These are phyloP conservation scores for Pyxicephalus adspersus DNA, from an alignment of 2,113 vertebrate genomes.

Conservation along the genomic window DNA sequence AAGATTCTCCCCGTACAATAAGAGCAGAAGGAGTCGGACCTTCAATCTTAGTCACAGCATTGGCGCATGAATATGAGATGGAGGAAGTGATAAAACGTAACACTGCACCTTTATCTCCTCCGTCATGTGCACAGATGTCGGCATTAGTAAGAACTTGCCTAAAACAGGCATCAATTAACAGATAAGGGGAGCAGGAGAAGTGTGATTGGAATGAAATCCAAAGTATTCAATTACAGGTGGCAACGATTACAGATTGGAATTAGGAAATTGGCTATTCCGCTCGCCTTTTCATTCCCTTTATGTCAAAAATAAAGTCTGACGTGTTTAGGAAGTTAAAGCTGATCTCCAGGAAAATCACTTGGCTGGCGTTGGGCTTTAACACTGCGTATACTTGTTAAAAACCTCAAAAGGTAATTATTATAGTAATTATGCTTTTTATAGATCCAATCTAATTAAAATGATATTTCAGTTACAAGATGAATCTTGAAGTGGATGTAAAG, in stretches of 20 bases:
- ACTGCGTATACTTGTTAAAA: too few species aligned
- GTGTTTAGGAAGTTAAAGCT: too few species aligned
- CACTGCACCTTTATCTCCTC: not conserved
- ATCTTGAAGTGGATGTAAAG: too few species aligned
- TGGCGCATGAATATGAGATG: not conserved
- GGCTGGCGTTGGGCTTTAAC: too few species aligned
- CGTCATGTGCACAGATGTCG: not conserved
- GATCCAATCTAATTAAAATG: too few species aligned
- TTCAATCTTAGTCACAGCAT: not conserved
- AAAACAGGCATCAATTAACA: slow-evolving; percentile 19
- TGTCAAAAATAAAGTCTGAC: too few species aligned
- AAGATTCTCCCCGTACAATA: not conserved
- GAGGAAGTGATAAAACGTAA: not conserved
- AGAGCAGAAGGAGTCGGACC: not conserved
- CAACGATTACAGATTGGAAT: slow-evolving; percentile 2
- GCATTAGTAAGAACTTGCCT: slow-evolving; percentile 11
- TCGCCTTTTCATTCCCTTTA: too few species aligned
- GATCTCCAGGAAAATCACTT: too few species aligned
- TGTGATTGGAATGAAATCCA: slow-evolving; percentile 3
- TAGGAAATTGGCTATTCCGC: not conserved
- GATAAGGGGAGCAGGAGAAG: not conserved
- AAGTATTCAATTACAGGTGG: not conserved
- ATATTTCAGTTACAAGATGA: too few species aligned
- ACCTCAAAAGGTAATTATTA: too few species aligned
- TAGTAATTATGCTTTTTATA: too few species aligned